A percentile compares a stretch with the other conserved stretches of the same genome.
Conservation (phyloP, 2,797 vertebrate species). For the Myotis vivesi region DNA sequence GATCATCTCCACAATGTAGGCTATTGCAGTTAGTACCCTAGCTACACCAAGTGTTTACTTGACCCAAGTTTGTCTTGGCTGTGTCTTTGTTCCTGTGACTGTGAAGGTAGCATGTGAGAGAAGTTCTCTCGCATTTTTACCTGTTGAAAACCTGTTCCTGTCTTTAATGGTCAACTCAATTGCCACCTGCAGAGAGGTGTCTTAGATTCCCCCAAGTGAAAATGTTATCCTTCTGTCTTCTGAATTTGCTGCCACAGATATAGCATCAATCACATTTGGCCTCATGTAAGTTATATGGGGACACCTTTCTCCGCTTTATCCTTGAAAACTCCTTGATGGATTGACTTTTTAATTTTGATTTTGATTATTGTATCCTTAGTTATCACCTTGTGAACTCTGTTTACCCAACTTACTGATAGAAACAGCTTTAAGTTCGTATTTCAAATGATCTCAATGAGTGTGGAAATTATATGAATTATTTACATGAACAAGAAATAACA, state of each 20-base stretch:
- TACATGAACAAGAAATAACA: slow-evolving; percentile 60
- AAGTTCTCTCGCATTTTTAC: background rate
- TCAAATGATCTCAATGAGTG: slow-evolving; percentile 47
- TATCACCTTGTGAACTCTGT: background rate
- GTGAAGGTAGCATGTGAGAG: background rate
- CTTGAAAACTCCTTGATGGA: background rate
- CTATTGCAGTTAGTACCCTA: background rate
- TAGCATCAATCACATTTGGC: background rate
- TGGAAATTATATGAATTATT: slow-evolving; percentile 63
- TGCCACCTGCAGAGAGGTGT: background rate
- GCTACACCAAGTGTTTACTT: background rate
- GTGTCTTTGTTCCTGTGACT: background rate
- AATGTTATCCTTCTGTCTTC: background rate
- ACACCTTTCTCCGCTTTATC: background rate
- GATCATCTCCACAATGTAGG: background rate
- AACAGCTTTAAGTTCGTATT: slow-evolving; percentile 42
- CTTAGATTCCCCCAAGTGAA: background rate
- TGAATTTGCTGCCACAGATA: background rate
- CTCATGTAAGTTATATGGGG: background rate
- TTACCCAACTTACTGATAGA: slow-evolving; percentile 29
- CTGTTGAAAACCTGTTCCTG: background rate
- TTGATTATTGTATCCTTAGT: slow-evolving; percentile 1
- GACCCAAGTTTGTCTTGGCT: background rate
- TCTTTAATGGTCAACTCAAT: background rate
- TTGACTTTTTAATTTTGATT: background rate